These are phyloP conservation scores for Erinaceus europaeus DNA, from an alignment of 2,113 vertebrate genomes.

Conservation along the genomic window DNA sequence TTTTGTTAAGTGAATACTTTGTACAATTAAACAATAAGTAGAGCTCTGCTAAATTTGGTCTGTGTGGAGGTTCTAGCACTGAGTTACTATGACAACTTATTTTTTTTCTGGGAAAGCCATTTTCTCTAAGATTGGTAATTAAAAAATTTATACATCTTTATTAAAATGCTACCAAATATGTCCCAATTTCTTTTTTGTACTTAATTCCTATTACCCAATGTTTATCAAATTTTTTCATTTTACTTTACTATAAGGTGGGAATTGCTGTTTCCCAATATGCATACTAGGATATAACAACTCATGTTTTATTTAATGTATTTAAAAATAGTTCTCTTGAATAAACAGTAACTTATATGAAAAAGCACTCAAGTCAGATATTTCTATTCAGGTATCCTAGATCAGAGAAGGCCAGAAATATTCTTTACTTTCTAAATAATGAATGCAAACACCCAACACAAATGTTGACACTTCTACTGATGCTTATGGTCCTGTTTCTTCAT, in stretches of 20 bases:
- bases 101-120: constrained; percentile 78
- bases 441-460: not conserved
- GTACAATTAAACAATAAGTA: constrained; percentile 76
- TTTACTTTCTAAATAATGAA: not conserved
- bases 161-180: constrained; percentile 30
- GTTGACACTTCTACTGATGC: not conserved
- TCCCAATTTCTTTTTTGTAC: not conserved
- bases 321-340: constrained; percentile 6
- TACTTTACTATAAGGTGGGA: not conserved
- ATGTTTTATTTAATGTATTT: not conserved
- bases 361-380: not conserved
- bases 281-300: not conserved
- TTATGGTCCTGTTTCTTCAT: not conserved
- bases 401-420: not conserved
- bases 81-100: constrained; percentile 84
- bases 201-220: not conserved
- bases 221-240: constrained; percentile 21
- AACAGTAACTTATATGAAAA: not conserved
- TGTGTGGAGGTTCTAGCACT: constrained; percentile 74
- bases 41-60: constrained; percentile 82
- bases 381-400: not conserved
- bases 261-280: not conserved
- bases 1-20: constrained; percentile 71
- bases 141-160: constrained; percentile 28
- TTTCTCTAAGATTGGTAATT: constrained; percentile 77